Conservation (phyloP, 2,797 vertebrate species). For the Ictinia mississippiensis region DNA sequence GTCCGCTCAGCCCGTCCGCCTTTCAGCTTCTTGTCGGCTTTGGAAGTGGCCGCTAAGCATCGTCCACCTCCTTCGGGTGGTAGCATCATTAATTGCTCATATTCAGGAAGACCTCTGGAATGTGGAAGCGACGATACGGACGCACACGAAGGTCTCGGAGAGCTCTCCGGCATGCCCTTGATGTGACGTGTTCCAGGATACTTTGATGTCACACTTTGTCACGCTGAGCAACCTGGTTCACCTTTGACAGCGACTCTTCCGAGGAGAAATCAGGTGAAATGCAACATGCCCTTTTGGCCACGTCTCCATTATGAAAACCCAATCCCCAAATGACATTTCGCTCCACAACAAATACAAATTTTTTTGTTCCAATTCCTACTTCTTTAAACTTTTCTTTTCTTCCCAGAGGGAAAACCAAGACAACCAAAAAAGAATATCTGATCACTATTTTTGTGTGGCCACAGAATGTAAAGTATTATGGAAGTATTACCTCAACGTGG, state of each 20-base stretch:
- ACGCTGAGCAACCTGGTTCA: neutral
- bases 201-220: neutral
- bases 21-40: accelerated
- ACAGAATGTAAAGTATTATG: neutral
- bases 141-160: accelerated
- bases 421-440: neutral
- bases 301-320: accelerated
- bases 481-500: neutral
- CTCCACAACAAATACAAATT: neutral
- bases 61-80: accelerated
- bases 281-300: neutral
- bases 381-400: neutral
- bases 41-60: accelerated
- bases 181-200: neutral
- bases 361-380: neutral
- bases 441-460: neutral
- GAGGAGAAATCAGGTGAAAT: neutral
- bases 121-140: accelerated
- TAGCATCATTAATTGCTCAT: accelerated
- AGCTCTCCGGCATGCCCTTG: neutral
- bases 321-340: accelerated
- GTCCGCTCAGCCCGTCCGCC: accelerated
- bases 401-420: neutral
- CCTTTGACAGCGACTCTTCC: neutral
- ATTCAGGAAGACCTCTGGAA: neutral